Evolutionary conservation across 2,797 vertebrate genomes (phyloP), one percentile per base, ranked within the genome.

Genomic region (Tenualosa thibaudeaui): DNA sequence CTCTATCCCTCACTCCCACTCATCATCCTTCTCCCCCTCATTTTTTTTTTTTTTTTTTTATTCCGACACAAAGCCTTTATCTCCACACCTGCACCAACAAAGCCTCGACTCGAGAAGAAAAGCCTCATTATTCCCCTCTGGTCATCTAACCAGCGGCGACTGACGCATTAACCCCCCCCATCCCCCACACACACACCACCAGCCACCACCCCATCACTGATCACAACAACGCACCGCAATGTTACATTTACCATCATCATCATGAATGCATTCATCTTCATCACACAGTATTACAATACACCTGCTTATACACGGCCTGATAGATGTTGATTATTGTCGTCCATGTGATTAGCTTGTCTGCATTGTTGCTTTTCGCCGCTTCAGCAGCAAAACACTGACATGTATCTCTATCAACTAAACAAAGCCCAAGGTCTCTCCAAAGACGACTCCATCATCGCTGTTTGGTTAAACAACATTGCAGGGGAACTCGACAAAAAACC

Each of bases 51-150:
- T n/a, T 24, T 26, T n/a, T 26, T 24, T 60, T 85, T 37, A 4
- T 7, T 49, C 50, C 81, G 56, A 78, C 84, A 86, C 87, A 89
- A 88, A 88, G 82, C 82, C 84, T 85, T 88, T 87, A 85, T 86
- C 84, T 68, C 58, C 87, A 89, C 86, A 90, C 86, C 89, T 89
- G 83, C 83, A 85, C 54, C 54, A 81, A 88, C 86, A 88, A 86
- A 86, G 88, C 54, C 68, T 53, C 43, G 19, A 75, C 58, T 75
- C 12, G 40, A 51, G 15, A 81, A 68, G 50, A 81, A 22, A 81
- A 58, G 56, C 19, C 24, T 65, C 60, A 65, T 65, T 65, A 65
- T 65, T 65, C 60, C 24, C 24, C 46, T 24, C 56, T 65, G 60
- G 60, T 65, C 60, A 65, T 65, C 60, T 58, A 19, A 58, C 22